phyloP scores from a whole-genome alignment of 2,113 vertebrate species.

The Apteryx mantelli region DNA sequence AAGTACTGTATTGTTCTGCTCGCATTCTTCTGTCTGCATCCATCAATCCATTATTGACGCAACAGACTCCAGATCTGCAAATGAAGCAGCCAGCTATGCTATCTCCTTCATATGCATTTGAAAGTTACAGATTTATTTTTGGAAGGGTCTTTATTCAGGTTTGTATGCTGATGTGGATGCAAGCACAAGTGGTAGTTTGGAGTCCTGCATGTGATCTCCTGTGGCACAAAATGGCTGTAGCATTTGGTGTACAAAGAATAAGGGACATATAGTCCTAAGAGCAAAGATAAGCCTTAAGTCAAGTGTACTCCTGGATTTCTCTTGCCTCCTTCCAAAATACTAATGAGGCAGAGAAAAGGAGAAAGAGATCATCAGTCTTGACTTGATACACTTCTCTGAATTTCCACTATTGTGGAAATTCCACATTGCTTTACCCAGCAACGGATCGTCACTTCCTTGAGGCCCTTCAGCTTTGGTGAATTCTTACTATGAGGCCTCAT shows the following conservation, averaged over 20 bases:
- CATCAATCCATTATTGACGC: not conserved
- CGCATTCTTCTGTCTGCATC: not conserved
- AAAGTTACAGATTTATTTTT: not conserved
- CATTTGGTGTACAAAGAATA: not conserved
- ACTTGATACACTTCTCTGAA: not conserved
- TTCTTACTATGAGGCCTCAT: not conserved
- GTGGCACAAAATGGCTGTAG: not conserved
- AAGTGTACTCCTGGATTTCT: not conserved
- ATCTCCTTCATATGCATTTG: not conserved
- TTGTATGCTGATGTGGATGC: not conserved
- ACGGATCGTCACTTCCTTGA: not conserved
- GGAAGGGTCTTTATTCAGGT: not conserved
- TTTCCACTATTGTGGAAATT: not conserved
- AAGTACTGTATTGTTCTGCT: fast-evolving
- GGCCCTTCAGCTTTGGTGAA: not conserved
- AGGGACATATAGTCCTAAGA: not conserved
- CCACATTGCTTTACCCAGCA: not conserved
- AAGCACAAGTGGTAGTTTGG: not conserved
- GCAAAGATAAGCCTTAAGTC: not conserved
- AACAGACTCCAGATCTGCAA: not conserved
- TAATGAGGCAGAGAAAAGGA: not conserved
- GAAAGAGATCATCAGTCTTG: not conserved
- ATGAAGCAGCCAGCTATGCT: not conserved
- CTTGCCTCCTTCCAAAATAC: not conserved
- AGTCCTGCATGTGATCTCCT: not conserved